phyloP scores from a whole-genome alignment of 2,797 vertebrate species.

The Florisuga fusca region DNA sequence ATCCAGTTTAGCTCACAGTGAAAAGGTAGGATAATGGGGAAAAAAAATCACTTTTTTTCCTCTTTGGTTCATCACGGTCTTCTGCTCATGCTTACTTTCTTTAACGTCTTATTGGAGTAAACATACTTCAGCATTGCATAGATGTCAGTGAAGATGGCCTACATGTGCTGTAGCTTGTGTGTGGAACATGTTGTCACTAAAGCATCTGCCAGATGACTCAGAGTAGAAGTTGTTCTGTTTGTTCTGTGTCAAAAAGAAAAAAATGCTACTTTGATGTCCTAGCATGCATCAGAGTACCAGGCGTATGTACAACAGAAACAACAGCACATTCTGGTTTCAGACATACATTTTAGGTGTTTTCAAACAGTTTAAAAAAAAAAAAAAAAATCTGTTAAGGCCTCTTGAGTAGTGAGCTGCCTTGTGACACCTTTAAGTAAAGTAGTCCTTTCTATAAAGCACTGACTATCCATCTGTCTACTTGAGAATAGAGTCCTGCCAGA shows the following conservation, averaged over 20 bases:
- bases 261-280: slow-evolving; percentile 44
- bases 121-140: neutral
- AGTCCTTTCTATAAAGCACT: neutral
- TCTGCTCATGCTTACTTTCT: neutral
- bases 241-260: slow-evolving; percentile 17
- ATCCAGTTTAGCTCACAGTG: neutral
- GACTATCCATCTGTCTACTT: neutral
- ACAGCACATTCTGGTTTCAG: neutral
- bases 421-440: neutral
- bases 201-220: slow-evolving; percentile 52
- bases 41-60: neutral
- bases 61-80: neutral
- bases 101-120: neutral
- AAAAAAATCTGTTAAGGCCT: neutral
- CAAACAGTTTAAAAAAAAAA: neutral
- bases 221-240: slow-evolving; percentile 46
- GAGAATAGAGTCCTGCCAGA: neutral
- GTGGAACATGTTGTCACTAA: slow-evolving; percentile 46
- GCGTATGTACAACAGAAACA: slow-evolving; percentile 19
- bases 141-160: neutral
- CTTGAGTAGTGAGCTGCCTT: neutral
- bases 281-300: neutral
- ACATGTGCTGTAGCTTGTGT: neutral
- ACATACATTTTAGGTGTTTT: neutral
- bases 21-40: neutral